These are phyloP conservation scores for Megalurothrips usitatus DNA, from an alignment of 2,888 invertebrate species.

Conservation along the genomic window DNA sequence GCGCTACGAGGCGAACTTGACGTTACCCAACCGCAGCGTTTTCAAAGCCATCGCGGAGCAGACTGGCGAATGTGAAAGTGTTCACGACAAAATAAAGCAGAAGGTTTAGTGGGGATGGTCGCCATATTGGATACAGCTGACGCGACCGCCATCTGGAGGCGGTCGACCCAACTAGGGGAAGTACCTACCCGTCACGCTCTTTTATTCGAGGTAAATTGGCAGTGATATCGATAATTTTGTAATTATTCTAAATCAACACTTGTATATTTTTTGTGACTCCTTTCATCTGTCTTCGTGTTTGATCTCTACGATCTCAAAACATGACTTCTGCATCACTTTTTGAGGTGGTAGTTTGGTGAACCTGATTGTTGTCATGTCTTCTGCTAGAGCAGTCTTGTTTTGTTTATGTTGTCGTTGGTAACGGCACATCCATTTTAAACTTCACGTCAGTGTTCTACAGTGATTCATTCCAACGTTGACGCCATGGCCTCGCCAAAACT, in stretches of 20 bases:
- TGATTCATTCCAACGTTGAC: not conserved
- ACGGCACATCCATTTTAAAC: not conserved
- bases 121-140: conserved; percentile 1
- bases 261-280: not conserved
- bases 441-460: no score
- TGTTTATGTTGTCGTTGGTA: conserved; percentile 19
- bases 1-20: conserved; percentile 25
- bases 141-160: conserved; percentile 22
- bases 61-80: conserved; percentile 37
- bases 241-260: no score
- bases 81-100: conserved; percentile 22
- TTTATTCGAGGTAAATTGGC: no score
- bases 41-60: conserved; percentile 37
- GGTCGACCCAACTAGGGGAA: not conserved
- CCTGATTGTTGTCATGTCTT: conserved; percentile 35
- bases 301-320: not conserved
- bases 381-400: conserved; percentile 32
- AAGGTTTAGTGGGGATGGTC: conserved; percentile 19
- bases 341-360: conserved; percentile 33
- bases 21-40: conserved; percentile 31
- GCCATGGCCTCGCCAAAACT: conserved; percentile 39
- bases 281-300: not conserved
- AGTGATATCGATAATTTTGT: no score
- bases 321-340: no score
- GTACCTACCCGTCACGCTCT: not conserved